Base-by-base conservation (phyloP, 2,888 invertebrate genomes). In the Agonopterix alstromeriana region DNA sequence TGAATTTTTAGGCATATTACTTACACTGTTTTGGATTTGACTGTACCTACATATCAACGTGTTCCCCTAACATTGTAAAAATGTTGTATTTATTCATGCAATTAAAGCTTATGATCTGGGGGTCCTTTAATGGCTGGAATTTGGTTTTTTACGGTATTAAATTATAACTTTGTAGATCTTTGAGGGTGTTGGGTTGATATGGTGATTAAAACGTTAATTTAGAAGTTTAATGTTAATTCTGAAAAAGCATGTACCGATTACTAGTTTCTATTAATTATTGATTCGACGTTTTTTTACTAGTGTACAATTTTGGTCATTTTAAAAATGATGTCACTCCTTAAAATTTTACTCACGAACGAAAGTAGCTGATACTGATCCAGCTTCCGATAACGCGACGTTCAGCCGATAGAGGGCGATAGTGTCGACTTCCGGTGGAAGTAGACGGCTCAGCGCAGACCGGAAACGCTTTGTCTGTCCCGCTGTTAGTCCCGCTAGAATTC, bases 391-490 rank as follows among this genome's bases (percentile, higher is more conserved):
- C 57, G 45, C 12, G 44, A 42, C 58, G 54, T 53, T 45, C 52
- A 48, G 52, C 52, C 58, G 60, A 65, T 63, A 62, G 63, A 49
- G 62, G 70, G 66, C 68, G 73, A 71, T 76, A 76, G 67, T 69
- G 70, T 60, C 67, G 55, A 61, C 67, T 67, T 69, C 70, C 73
- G 72, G 67, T 63, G 60, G 67, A 58, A 53, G 55, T 53, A 52
- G 55, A 52, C 63, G 70, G 63, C 70, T 67, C 63, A 62, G 67
- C 61, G 57, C 53, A 63, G 55, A 62, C 67, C 76, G 79, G 80
- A 79, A 73, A 62, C 57, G 67, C 76, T 75, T 79, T 78, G 80
- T 79, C 74, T 76, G 70, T 36, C 48, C 54, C 55, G 43, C 17
- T 43, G 43, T 17, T 17, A 42, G 42, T 44, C 35, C 10, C 35